Evolutionary conservation across 92 coral and sea anemone species (phyloP).

Genomic region (Epizoanthus scotinus): DNA sequence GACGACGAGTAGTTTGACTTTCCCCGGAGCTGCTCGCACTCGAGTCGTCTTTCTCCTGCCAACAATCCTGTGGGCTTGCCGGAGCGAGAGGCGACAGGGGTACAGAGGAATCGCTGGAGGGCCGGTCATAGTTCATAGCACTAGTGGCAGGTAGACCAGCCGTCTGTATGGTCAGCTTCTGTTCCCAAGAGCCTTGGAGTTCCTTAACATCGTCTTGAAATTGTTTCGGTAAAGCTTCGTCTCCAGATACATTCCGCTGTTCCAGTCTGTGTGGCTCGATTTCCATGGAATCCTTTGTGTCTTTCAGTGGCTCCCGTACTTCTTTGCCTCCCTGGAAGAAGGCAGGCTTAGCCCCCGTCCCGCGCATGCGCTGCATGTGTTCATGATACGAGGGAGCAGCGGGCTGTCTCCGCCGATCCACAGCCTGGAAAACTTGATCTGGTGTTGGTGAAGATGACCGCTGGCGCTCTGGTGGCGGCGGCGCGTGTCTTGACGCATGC

Average conservation of each 20-base stretch:
- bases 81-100: conserved; percentile 54
- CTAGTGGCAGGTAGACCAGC: conserved; percentile 37
- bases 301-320: conserved; percentile 20
- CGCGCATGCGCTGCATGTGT: conserved; percentile 90
- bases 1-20: conserved; percentile 64
- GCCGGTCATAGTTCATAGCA: conserved; percentile 52
- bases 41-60: conserved; percentile 68
- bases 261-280: conserved; percentile 18
- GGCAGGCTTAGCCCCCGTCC: conserved; percentile 63
- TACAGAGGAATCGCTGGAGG: conserved; percentile 72
- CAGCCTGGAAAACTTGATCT: conserved; percentile 93
- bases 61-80: conserved; percentile 43
- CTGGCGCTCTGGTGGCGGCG: conserved; percentile 60
- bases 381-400: conserved; percentile 99
- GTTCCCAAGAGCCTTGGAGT: conserved; percentile 42
- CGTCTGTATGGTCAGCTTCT: conserved; percentile 31
- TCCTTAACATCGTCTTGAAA: conserved; percentile 47
- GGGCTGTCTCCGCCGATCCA: conserved; percentile 96
- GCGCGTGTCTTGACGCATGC: conserved; percentile 46
- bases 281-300: conserved; percentile 10
- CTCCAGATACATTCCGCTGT: not conserved
- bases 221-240: conserved; percentile 37
- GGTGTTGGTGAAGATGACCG: conserved; percentile 87
- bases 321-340: conserved; percentile 65
- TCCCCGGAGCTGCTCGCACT: conserved; percentile 59